phyloP scores from a whole-genome alignment of 2,113 vertebrate species.

The Cygnus atratus region DNA sequence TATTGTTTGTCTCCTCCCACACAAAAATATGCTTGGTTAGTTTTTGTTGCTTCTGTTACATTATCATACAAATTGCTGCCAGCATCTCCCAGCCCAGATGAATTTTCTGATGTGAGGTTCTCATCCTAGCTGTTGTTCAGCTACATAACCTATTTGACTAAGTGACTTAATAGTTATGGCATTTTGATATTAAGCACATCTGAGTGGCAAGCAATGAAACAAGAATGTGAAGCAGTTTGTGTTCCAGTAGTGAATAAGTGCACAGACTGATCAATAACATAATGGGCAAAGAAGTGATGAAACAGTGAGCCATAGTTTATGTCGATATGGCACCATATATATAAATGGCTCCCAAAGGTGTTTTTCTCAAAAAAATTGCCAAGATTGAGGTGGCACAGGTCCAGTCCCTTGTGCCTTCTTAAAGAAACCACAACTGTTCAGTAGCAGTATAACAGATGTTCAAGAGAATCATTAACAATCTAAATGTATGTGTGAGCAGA shows the following conservation, averaged over 20 bases:
- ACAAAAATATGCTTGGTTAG: background rate
- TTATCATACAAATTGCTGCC: constrained; percentile 54
- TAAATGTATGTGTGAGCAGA: constrained; percentile 77
- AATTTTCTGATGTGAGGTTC: constrained; percentile 24
- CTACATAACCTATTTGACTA: background rate
- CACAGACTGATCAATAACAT: constrained; percentile 26
- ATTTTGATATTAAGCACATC: constrained; percentile 2
- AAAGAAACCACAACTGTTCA: constrained; percentile 79
- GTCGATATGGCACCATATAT: constrained; percentile 3
- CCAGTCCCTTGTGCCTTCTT: constrained; percentile 72
- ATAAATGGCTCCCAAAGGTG: constrained; percentile 55
- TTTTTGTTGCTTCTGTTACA: background rate
- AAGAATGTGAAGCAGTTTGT: background rate
- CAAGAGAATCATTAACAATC: constrained; percentile 77
- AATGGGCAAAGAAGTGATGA: constrained; percentile 37
- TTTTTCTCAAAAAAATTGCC: constrained; percentile 49
- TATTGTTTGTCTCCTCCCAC: background rate
- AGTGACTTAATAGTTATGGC: background rate
- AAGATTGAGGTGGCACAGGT: constrained; percentile 71
- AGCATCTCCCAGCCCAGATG: background rate
- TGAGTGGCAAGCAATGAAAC: background rate
- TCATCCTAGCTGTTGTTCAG: background rate
- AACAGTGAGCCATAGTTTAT: constrained; percentile 37
- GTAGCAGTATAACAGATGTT: constrained; percentile 76
- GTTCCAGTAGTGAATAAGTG: constrained; percentile 7